Evolutionary conservation across 2,888 invertebrate species (phyloP), one percentile per base, ranked within the genome.

Genomic region (Nudaria mundana): DNA sequence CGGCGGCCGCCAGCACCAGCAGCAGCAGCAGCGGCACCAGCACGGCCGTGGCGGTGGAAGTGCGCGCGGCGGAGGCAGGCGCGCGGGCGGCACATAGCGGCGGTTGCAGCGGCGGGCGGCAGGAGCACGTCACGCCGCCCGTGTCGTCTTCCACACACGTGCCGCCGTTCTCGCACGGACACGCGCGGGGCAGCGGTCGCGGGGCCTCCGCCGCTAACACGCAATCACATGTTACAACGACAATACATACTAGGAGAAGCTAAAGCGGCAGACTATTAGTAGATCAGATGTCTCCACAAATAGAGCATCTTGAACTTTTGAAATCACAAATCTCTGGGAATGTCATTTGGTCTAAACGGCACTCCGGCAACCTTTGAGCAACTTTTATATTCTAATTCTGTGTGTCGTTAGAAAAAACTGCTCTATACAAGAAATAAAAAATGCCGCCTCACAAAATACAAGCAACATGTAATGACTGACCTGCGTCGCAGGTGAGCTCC

Each of bases 121-220:
- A 69, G 66, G 90, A 90, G 81, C 98, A 99, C 18, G 69, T 66
- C 44, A 95, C 80, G 45, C 7, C 40, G 22, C 83, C 86, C 6
- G 81, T 90, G 4, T 80, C 84, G 1, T 81, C 83, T 23, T 64
- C 68, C 18, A 78, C 75, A 77, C 98, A 98, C 35, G 91, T 73
- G 23, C 97, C 98, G 39, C 97, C 96, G 76, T 97, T 97, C 76
- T 94, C 92, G 77, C 98, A 98, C 32, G 91, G 91, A 58, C 98
- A 98, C 28, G 94, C 90, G 57, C 92, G 90, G 2, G 96, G 97
- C 44, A 91, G 90, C 0, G 95, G 93, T 35, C 94, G 91, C 31
- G 93, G 92, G 6, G 92, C 77, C 74, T 97, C 97, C 31, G 93
- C 92, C 0, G 95, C 93, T 89, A 71, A 40, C 40, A 20, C 12